Base-by-base conservation (phyloP, 2,113 vertebrate species). In the Prolemur simus region DNA sequence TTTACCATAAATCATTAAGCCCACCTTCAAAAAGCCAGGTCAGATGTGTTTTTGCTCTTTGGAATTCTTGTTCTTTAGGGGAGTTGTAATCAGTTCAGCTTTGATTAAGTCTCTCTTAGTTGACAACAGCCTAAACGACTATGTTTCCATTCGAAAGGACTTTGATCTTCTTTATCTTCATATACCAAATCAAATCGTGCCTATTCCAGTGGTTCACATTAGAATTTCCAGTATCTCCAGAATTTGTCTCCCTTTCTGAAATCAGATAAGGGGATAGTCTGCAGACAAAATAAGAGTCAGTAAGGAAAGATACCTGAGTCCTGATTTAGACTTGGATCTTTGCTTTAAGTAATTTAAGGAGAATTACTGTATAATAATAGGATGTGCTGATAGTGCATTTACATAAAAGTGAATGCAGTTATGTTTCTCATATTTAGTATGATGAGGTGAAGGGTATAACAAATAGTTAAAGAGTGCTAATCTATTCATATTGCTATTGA, bases 371-470 rank as follows among this genome's bases (percentile, higher is more conserved):
- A 77, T 42, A 42, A 77, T 45, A 83, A 56, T n/a, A 71, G 8
- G 3, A 5, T 20, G 14, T 68, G 20, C 4, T 92, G 25, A 68
- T n/a, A 81, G 42, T 66, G 27, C 54, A 73, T 56, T 39, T 58
- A 60, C n/a, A 95, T 58, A 71, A 97, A 91, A 71, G 39, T 58
- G 27, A 91, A 58, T 93, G 93, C 12, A n/a, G 18, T 42, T 91
- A 45, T 68, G 39, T 77, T 74, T 89, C 64, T 80, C 29, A 68
- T 25, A 69, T 91, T 95, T 85, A 92, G 45, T 52, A 58, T 32
- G 29, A n/a, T 10, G 78, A 66, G 64, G 14, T 81, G 37, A 94
- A 83, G 45, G 6, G 80, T 89, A 60, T 39, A 87, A 34, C 21
- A 92, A 91, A 90, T 23, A 85, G 49, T 68, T 88, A 66, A 91